Conservation (phyloP, 2,113 vertebrate genomes). For the Clarias gariepinus region DNA sequence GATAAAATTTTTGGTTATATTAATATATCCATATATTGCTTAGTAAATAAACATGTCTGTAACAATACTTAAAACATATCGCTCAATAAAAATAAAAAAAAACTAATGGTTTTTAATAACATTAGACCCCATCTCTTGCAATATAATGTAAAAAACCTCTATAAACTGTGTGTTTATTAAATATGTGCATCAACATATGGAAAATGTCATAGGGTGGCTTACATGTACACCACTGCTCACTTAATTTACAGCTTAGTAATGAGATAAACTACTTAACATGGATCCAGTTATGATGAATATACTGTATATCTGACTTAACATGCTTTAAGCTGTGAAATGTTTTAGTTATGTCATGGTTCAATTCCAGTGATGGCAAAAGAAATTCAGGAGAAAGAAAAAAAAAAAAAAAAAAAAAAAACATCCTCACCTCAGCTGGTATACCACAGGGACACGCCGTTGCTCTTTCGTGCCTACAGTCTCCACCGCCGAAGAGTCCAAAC, state of each 20-base stretch:
- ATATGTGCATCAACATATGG: not conserved
- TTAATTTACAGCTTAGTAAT: not conserved
- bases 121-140: too few relatives aligned
- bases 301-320: not conserved
- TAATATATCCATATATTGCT: not conserved
- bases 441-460: constrained; percentile 69
- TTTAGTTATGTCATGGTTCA: not conserved
- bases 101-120: not conserved
- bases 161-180: not conserved
- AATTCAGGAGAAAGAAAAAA: not conserved
- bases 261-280: not conserved
- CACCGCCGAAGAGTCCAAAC: constrained; percentile 79
- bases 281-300: not conserved
- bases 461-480: constrained; percentile 74
- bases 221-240: not conserved
- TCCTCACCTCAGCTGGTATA: constrained; percentile 75
- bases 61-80: not conserved
- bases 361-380: not conserved
- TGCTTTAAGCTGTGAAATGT: not conserved
- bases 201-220: not conserved
- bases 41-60: not conserved
- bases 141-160: not conserved
- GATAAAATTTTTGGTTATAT: not conserved
- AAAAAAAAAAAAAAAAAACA: not conserved
- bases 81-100: not conserved